Percentiles rank a stretch among this genome's conserved stretches.
phyloP scores from a whole-genome alignment of 2,113 vertebrate genomes.

The Laterallus jamaicensis region DNA sequence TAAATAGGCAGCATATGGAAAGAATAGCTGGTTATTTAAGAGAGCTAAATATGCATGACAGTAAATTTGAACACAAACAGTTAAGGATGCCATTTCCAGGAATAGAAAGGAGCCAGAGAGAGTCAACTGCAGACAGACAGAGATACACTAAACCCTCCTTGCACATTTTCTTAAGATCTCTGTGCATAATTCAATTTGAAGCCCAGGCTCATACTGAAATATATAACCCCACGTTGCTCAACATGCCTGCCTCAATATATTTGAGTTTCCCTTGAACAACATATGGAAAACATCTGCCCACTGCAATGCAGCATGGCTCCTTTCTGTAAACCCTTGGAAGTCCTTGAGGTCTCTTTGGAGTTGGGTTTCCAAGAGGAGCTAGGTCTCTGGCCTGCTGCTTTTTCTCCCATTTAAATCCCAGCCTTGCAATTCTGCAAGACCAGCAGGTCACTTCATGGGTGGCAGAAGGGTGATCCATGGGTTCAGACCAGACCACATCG shows the following conservation, averaged over 20 bases:
- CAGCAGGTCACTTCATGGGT: neutral
- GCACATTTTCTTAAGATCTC: conserved; percentile 42
- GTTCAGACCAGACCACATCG: neutral
- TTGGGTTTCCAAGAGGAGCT: conserved; percentile 59
- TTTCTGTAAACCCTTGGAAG: conserved; percentile 46
- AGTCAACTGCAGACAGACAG: conserved; percentile 36
- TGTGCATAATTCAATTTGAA: conserved; percentile 64
- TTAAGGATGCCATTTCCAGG: conserved; percentile 46
- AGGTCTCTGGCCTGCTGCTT: conserved; percentile 41
- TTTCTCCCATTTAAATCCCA: conserved; percentile 43
- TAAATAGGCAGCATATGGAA: neutral
- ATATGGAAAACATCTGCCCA: conserved; percentile 78
- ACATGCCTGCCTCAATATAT: conserved; percentile 40
- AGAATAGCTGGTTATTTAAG: neutral
- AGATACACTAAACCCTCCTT: conserved; percentile 45
- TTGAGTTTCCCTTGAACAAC: conserved; percentile 62
- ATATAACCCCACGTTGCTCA: neutral
- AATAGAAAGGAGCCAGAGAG: conserved; percentile 4
- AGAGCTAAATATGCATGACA: neutral
- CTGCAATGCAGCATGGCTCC: conserved; percentile 34
- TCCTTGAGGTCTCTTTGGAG: conserved; percentile 34
- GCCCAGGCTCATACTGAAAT: conserved; percentile 61
- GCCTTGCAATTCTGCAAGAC: neutral
- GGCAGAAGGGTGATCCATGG: neutral
- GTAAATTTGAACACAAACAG: conserved; percentile 35